Conservation (phyloP, 1,140 invertebrate genomes). For the Heliconius hermathena region DNA sequence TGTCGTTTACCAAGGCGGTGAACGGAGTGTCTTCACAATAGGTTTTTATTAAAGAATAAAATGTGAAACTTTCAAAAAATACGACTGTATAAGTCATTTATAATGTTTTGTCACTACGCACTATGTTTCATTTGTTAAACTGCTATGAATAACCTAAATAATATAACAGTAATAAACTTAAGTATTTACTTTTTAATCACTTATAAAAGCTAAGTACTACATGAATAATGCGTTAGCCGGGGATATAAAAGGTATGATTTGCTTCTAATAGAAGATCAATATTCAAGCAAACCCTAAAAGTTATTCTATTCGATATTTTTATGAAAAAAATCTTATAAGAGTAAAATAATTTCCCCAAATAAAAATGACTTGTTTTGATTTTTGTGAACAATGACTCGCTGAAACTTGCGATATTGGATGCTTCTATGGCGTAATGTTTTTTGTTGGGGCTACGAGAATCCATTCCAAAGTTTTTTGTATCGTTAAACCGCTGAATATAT, state of each 20-base stretch:
- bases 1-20: no score
- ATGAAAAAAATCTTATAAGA: background rate
- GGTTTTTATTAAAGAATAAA: no score
- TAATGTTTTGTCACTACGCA: no score
- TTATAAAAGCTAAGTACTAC: background rate
- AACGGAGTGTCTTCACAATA: no score
- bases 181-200: background rate
- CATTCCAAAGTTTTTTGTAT: constrained; percentile 66
- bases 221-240: background rate
- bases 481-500: constrained; percentile 51
- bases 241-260: background rate
- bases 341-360: background rate
- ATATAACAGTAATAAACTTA: no score
- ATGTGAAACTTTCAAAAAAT: no score
- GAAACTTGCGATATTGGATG: constrained; percentile 55
- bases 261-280: background rate
- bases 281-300: background rate
- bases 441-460: constrained; percentile 44
- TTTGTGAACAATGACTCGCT: constrained; percentile 3
- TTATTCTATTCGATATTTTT: background rate
- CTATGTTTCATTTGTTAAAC: no score
- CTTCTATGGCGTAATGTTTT: constrained; percentile 52
- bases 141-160: no score
- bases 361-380: background rate
- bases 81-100: no score